Conservation (phyloP, 1,140 invertebrate genomes). For the Doryteuthis pealeii region DNA sequence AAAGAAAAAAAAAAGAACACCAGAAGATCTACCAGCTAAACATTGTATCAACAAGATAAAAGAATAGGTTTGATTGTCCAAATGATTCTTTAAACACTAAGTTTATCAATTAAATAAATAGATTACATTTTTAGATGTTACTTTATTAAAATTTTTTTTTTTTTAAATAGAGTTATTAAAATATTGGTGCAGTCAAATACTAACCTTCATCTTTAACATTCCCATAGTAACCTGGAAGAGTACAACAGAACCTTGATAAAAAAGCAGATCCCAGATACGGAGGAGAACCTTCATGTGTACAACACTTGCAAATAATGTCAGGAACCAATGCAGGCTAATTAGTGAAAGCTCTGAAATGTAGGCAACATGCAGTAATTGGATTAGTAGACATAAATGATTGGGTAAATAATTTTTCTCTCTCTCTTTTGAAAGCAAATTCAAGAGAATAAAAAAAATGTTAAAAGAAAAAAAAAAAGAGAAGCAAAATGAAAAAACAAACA, state of each 20-base stretch:
- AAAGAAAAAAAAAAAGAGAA: no score
- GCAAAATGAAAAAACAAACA: no score
- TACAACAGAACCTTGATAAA: conserved; percentile 87
- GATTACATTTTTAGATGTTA: no score
- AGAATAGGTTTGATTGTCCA: no score
- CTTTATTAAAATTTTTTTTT: no score
- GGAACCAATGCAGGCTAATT: conserved; percentile 96
- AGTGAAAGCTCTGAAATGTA: conserved; percentile 79
- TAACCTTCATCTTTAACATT: conserved; percentile 87
- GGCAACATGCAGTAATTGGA: conserved; percentile 3
- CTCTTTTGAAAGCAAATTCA: not conserved
- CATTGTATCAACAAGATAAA: no score
- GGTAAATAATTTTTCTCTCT: not conserved
- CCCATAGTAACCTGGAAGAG: conserved; percentile 95
- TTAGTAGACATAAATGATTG: conserved; percentile 12
- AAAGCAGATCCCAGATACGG: conserved; percentile 96
- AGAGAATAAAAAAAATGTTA: not conserved
- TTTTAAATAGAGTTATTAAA: no score
- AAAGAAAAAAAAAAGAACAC: no score
- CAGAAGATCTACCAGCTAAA: no score
- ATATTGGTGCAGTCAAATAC: conserved; percentile 12
- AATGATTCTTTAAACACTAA: no score
- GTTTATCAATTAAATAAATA: no score
- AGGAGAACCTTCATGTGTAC: conserved; percentile 96
- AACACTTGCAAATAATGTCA: conserved; percentile 96